These are phyloP conservation scores for Tinea semifulvella DNA, from an alignment of 2,888 invertebrate genomes.

Conservation along the genomic window DNA sequence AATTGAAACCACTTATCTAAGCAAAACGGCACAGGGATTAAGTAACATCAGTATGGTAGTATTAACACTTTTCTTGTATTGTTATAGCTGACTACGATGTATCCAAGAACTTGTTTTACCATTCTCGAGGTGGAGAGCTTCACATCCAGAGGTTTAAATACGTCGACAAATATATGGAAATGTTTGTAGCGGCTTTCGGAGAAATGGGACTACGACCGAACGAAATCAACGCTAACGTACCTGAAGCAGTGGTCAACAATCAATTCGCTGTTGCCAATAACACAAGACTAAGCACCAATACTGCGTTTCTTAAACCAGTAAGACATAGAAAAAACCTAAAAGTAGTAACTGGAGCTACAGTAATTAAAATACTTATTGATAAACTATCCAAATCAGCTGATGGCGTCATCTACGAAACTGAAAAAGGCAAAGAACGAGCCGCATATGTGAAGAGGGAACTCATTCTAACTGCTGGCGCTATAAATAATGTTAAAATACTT, in stretches of 20 bases:
- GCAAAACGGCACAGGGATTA: slow-evolving; percentile 1
- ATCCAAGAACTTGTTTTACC: slow-evolving; percentile 51
- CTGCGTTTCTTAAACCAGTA: slow-evolving; percentile 49
- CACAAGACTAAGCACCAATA: slow-evolving; percentile 52
- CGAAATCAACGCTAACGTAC: slow-evolving; percentile 51
- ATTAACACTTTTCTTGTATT: not conserved
- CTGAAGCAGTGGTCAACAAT: slow-evolving; percentile 51
- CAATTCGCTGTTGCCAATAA: slow-evolving; percentile 52
- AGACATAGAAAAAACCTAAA: slow-evolving; percentile 48
- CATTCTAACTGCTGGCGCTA: slow-evolving; percentile 49
- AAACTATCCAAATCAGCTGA: slow-evolving; percentile 47
- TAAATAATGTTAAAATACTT: slow-evolving; percentile 51
- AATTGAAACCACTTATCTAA: slow-evolving; percentile 2
- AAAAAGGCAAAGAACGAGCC: slow-evolving; percentile 46
- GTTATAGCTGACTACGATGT: slow-evolving; percentile 57
- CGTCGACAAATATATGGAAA: slow-evolving; percentile 46
- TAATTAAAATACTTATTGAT: slow-evolving; percentile 48
- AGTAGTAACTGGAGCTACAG: slow-evolving; percentile 47
- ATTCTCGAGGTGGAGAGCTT: slow-evolving; percentile 55
- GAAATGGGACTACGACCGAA: slow-evolving; percentile 51
- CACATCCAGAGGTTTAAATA: slow-evolving; percentile 53
- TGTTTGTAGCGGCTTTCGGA: slow-evolving; percentile 43
- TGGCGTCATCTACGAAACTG: slow-evolving; percentile 47
- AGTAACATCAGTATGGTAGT: not conserved
- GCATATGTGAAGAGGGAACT: slow-evolving; percentile 55